Evolutionary conservation across 2,797 vertebrate species (phyloP), one percentile per base, ranked within the genome.

Genomic region (Bryconaethiops microstoma): DNA sequence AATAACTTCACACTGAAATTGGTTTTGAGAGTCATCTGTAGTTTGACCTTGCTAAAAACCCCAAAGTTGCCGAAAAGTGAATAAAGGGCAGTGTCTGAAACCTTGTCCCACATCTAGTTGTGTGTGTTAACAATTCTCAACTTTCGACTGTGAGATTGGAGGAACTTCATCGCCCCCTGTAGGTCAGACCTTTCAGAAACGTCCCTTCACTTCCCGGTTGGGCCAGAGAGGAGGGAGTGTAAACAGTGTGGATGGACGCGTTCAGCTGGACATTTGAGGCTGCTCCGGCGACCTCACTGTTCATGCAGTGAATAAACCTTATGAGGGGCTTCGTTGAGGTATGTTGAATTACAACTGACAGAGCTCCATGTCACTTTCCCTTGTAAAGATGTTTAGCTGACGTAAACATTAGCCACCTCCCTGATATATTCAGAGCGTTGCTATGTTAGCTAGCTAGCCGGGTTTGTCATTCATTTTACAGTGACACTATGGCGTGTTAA

Each of bases 291-390:
- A 74, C 9, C 12, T 17, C 40, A 1, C 35, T 8, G 82, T 78
- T 82, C 21, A 59, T 1, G 7, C 50, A 21, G 45, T 0, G 50
- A 63, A 7, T 60, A 54, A 50, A 45, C 85, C 42, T 63, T 59
- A 82, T 90, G 90, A 89, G 78, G 86, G 79, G 78, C 79, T 65
- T 35, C 57, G 71, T 21, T 9, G 9, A 90, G 92, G 94, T 94
- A 71, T 42, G 91, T 90, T 40, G 16, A 10, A 2, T 8, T 25
- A 7, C n/a, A 19, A 10, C 17, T 17, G 21, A 19, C 48, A 19
- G n/a, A 16, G 7, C 25, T 42, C 23, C 23, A 35, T 35, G 35
- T 35, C 35, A 35, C 35, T 0, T 71, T 21, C 39, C 35, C 62
- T 63, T 17, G 35, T 35, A 35, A 35, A 35, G 35, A 25, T 21